These are phyloP conservation scores for Sebastes matsubarae DNA, from an alignment of 2,797 vertebrate species.

Conservation along the genomic window DNA sequence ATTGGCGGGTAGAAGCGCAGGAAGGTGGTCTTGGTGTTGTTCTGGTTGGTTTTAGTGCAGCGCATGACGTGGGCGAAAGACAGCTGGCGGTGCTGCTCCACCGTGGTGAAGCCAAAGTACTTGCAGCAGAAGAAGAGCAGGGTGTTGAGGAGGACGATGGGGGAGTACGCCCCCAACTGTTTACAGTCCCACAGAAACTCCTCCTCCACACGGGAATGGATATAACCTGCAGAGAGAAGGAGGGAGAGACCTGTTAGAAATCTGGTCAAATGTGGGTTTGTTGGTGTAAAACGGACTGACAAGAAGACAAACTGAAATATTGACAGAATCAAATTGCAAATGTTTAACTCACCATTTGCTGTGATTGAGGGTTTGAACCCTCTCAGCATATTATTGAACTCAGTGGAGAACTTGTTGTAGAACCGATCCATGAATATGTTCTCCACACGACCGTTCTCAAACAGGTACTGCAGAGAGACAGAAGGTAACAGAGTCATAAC, in stretches of 20 bases:
- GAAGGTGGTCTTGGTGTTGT: conserved; percentile 91
- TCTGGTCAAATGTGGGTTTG: rapidly evolving
- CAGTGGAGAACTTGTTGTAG: conserved; percentile 93
- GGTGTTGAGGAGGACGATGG: conserved; percentile 96
- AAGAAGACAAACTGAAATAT: neutral
- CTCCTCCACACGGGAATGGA: conserved; percentile 96
- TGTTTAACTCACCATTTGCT: conserved; percentile 87
- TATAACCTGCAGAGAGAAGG: conserved; percentile 82
- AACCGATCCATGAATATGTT: conserved; percentile 98
- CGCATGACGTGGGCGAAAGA: conserved; percentile 97
- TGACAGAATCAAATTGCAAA: neutral
- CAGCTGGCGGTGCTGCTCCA: conserved; percentile 93
- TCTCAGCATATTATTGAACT: conserved; percentile 91
- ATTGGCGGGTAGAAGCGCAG: conserved; percentile 95
- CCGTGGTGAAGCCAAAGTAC: conserved; percentile 92
- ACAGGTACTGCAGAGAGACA: conserved; percentile 86
- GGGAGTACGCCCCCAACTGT: conserved; percentile 96
- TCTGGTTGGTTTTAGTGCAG: conserved; percentile 88
- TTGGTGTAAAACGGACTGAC: neutral
- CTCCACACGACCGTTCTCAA: conserved; percentile 97
- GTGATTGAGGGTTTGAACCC: conserved; percentile 91
- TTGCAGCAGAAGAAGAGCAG: conserved; percentile 99
- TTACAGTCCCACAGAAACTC: conserved; percentile 98
- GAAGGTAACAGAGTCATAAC: neutral
- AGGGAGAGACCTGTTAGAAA: neutral